Percentiles rank a stretch among this genome's conserved stretches.
phyloP scores from a whole-genome alignment of 1,140 invertebrate species.

The Colletes latitarsis region DNA sequence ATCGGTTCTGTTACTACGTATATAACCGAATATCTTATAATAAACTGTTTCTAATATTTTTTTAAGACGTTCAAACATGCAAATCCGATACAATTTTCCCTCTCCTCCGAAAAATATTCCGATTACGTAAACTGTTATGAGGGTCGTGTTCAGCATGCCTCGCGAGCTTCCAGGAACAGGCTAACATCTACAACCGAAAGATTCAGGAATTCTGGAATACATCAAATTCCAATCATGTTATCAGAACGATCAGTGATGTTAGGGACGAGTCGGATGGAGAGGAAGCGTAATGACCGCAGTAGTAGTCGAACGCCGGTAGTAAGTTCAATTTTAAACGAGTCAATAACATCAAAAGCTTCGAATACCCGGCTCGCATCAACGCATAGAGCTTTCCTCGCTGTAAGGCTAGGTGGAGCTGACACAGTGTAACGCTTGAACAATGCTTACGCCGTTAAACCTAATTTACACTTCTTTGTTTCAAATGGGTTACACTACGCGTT shows the following conservation, averaged over 20 bases:
- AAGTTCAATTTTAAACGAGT: slow-evolving; percentile 71
- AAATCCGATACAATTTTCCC: not conserved
- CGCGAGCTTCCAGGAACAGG: slow-evolving; percentile 75
- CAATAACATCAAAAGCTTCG: slow-evolving; percentile 80
- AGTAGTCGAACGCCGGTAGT: slow-evolving; percentile 23
- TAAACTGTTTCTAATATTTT: too few species aligned
- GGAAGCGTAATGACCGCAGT: slow-evolving; percentile 6
- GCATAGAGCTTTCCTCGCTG: slow-evolving; percentile 50
- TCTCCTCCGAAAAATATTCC: not conserved
- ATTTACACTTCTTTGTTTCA: too few species aligned
- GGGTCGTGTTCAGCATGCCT: slow-evolving; percentile 75
- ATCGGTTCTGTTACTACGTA: too few species aligned
- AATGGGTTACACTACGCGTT: too few species aligned
- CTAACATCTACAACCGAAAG: slow-evolving; percentile 66
- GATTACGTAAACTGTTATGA: slow-evolving; percentile 40
- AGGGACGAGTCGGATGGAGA: slow-evolving; percentile 9
- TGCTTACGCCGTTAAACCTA: not conserved
- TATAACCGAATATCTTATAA: too few species aligned
- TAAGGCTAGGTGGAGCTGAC: slow-evolving; percentile 5
- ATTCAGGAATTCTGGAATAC: slow-evolving; percentile 43
- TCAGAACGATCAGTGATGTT: slow-evolving; percentile 30
- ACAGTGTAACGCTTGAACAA: not conserved
- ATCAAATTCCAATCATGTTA: slow-evolving; percentile 41
- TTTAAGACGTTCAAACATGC: not conserved
- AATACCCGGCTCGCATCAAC: slow-evolving; percentile 73